A percentile compares a stretch with the other conserved stretches of the same genome.
These are phyloP conservation scores for Furcula furcula DNA, from an alignment of 2,888 invertebrate species.

Conservation along the genomic window DNA sequence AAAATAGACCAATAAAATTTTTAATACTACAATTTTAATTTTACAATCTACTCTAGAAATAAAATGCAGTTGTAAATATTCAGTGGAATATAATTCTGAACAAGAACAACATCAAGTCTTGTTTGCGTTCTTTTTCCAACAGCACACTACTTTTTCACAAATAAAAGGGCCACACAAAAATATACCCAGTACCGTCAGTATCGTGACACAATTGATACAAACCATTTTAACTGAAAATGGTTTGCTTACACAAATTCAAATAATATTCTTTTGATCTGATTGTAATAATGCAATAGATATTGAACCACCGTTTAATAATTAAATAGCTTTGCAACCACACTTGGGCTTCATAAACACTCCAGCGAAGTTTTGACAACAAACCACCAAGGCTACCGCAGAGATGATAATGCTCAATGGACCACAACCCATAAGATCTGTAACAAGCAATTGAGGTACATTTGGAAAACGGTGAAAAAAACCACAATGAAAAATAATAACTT, in stretches of 20 bases:
- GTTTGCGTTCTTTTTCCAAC: conserved; percentile 1
- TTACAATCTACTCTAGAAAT: background rate
- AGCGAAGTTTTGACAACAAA: conserved; percentile 8
- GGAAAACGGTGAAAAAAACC: conserved; percentile 35
- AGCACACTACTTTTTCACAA: conserved; percentile 25
- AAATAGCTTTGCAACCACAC: conserved; percentile 7
- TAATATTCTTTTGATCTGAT: conserved; percentile 9
- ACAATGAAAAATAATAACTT: conserved; percentile 24
- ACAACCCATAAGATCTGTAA: conserved; percentile 40
- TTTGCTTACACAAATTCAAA: conserved; percentile 17
- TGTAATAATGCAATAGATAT: background rate
- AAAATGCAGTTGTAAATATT: background rate
- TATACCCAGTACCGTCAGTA: conserved; percentile 15
- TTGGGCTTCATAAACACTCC: conserved; percentile 9
- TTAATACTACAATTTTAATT: background rate
- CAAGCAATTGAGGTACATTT: conserved; percentile 47
- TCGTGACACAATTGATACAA: conserved; percentile 21
- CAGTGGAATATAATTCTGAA: background rate
- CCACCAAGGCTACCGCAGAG: conserved; percentile 4
- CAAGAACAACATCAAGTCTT: background rate
- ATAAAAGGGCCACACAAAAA: conserved; percentile 25
- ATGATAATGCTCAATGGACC: conserved; percentile 5
- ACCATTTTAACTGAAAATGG: conserved; percentile 24
- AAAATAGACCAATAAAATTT: background rate
- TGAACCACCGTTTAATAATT: background rate